Conservation (phyloP, 1,140 invertebrate genomes). For the Cydia splendana region DNA sequence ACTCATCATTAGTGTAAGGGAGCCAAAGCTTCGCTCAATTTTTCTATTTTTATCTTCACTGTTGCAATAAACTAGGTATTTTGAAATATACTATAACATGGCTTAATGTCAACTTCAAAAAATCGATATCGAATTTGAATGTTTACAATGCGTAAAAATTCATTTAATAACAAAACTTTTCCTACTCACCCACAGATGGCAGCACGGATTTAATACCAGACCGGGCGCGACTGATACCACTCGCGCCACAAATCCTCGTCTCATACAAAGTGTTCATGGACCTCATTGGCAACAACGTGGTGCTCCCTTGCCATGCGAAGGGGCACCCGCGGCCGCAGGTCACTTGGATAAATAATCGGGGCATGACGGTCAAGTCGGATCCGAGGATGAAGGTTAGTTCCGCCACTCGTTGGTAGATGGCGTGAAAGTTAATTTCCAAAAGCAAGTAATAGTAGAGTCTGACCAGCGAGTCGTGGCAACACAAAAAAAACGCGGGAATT, state of each 20-base stretch:
- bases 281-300: conserved; percentile 82
- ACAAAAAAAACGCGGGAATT: no score
- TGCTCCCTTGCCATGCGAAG: conserved; percentile 86
- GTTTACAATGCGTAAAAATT: background rate
- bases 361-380: conserved; percentile 73
- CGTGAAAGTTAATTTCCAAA: background rate
- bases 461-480: no score
- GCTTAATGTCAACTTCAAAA: no score
- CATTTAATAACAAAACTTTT: conserved; percentile 15
- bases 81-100: no score
- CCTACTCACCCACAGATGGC: conserved; percentile 53
- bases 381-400: conserved; percentile 77
- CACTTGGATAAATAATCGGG: conserved; percentile 83
- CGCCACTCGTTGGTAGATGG: conserved; percentile 19
- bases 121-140: no score
- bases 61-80: no score
- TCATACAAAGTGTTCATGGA: conserved; percentile 81
- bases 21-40: no score
- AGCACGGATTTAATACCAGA: conserved; percentile 56
- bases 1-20: no score
- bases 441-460: no score
- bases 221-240: conserved; percentile 64
- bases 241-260: conserved; percentile 80
- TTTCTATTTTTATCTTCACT: no score
- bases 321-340: conserved; percentile 85